Percentiles rank a stretch among this genome's conserved stretches.
These are phyloP conservation scores for Embiotoca jacksoni DNA, from an alignment of 2,113 vertebrate genomes.

Conservation along the genomic window DNA sequence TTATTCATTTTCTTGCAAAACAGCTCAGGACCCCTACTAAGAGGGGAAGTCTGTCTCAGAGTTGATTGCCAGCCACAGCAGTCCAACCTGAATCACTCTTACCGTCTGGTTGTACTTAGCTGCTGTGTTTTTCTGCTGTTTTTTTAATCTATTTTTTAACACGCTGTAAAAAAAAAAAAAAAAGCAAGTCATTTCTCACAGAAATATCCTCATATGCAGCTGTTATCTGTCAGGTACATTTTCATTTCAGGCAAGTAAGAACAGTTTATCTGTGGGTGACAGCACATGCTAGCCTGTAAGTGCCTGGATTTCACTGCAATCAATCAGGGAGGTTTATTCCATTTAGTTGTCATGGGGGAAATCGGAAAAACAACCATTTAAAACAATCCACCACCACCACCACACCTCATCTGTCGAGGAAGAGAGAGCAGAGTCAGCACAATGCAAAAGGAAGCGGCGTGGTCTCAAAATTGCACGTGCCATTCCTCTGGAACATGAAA, in stretches of 20 bases:
- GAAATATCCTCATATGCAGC: conserved; percentile 2
- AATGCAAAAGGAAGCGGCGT: not conserved
- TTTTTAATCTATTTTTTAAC: conserved; percentile 8
- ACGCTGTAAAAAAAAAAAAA: not conserved
- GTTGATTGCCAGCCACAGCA: not conserved
- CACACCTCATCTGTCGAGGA: not conserved
- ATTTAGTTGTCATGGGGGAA: conserved; percentile 53
- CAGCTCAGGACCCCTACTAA: not conserved
- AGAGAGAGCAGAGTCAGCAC: conserved; percentile 35
- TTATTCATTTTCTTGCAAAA: conserved; percentile 49
- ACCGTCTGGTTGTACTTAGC: not conserved
- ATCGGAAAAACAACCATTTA: conserved; percentile 43
- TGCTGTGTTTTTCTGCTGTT: not conserved
- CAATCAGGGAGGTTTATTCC: conserved; percentile 58
- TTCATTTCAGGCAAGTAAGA: conserved; percentile 43
- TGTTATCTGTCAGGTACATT: conserved; percentile 35
- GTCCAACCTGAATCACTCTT: not conserved
- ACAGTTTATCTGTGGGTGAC: conserved; percentile 59
- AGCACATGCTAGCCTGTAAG: conserved; percentile 45
- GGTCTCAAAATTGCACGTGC: not conserved
- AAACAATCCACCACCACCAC: not conserved
- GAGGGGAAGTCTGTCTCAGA: not conserved
- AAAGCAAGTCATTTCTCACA: conserved; percentile 1
- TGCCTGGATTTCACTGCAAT: conserved; percentile 49
- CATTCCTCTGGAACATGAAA: not conserved